These are phyloP conservation scores for Adelognathus sp. DNA, from an alignment of 2,888 invertebrate genomes.

Conservation along the genomic window DNA sequence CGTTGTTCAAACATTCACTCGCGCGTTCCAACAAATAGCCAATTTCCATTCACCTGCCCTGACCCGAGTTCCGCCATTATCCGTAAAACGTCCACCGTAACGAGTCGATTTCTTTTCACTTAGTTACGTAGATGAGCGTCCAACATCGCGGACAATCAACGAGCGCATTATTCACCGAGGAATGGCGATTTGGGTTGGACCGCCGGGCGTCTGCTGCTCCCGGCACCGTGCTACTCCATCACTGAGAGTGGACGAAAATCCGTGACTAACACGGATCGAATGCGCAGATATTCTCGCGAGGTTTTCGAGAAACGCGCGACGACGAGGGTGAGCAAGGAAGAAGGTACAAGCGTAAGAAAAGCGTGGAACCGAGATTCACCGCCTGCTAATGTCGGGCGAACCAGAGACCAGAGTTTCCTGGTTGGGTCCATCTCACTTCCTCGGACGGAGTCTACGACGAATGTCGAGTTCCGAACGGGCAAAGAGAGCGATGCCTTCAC, in stretches of 20 bases:
- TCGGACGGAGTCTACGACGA: neutral
- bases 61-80: neutral
- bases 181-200: conserved; percentile 11
- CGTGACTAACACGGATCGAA: conserved; percentile 62
- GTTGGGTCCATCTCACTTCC: neutral
- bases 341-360: no score
- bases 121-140: neutral
- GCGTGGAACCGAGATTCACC: conserved; percentile 53
- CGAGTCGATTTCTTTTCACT: conserved; percentile 42
- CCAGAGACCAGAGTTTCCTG: conserved; percentile 31
- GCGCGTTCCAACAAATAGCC: neutral
- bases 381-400: conserved; percentile 60
- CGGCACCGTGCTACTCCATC: neutral
- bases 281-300: conserved; percentile 9
- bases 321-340: neutral
- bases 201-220: neutral
- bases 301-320: neutral
- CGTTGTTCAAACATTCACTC: neutral
- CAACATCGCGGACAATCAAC: conserved; percentile 27
- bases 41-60: neutral
- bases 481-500: neutral
- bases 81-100: conserved; percentile 12
- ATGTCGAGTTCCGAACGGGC: neutral
- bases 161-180: conserved; percentile 30
- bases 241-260: conserved; percentile 45